Base-by-base conservation (phyloP, 2,888 invertebrate genomes). In the Athalia cordata region DNA sequence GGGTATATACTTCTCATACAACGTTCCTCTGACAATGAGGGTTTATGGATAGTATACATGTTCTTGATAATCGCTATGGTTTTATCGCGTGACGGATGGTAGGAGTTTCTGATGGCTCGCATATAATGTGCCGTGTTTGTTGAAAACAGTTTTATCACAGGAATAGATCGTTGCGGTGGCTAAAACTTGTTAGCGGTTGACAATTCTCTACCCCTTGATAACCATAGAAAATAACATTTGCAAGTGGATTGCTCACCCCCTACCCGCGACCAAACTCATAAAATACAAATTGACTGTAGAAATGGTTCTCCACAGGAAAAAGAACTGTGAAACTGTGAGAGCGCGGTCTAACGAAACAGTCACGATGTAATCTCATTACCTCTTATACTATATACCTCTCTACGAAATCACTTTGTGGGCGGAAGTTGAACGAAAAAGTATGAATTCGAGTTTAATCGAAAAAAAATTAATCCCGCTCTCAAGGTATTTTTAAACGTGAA, bases 381-480 rank as follows among this genome's bases (percentile, higher is more conserved):
- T 72, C 47, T 29, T 29, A 29, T 29, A 29, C 29, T 29, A 29
- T 29, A 29, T 47, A 47, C 59, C 57, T 72, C 47, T 57, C 59
- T 72, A 72, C 15, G 59, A 72, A 72, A 72, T 72, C 72, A 59
- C 72, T 72, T 72, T 72, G 72, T 72, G 72, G 72, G 72, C 72
- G 72, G 72, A 72, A 59, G 72, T 72, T 57, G 59, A 9, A 72
- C 72, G 59, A 57, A 59, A 72, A 72, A 45, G 59, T 59, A 13
- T 47, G 45, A 72, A 72, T 72, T 52, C 72, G 43, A 57, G 57
- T 47, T 47, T 72, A 47, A 72, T 72, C 72, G 15, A 72, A 59
- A 72, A 59, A 57, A 72, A 72, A 72, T 59, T 59, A 29, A 72
- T 72, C 7, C 47, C 47, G 13, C 57, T 5, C 8, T 59, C 47